phyloP scores from a whole-genome alignment of 2,797 vertebrate genomes.

The Chaetophractus vellerosus region DNA sequence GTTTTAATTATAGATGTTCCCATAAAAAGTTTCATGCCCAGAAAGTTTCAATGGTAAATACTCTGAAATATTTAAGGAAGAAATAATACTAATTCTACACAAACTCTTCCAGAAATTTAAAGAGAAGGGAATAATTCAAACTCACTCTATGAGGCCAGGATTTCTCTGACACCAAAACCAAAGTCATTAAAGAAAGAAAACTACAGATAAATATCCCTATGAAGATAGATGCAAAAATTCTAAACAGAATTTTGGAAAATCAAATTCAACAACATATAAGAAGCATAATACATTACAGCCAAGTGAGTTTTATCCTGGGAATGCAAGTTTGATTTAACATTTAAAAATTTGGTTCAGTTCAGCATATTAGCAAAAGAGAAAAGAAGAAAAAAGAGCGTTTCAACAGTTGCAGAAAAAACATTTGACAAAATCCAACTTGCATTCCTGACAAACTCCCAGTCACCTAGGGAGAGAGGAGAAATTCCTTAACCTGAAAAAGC shows the following conservation, averaged over 20 bases:
- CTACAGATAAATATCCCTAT: neutral
- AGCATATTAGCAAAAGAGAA: neutral
- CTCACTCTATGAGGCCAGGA: no score
- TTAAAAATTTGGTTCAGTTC: no score
- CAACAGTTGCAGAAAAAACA: neutral
- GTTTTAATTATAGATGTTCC: no score
- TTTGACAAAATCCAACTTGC: no score
- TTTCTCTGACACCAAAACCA: no score
- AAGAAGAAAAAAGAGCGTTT: neutral
- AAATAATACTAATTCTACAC: no score
- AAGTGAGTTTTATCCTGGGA: neutral
- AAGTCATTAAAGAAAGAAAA: neutral
- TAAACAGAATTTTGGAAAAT: neutral
- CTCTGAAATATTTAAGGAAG: no score
- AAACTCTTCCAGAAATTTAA: no score
- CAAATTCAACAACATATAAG: neutral
- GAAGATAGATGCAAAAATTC: neutral
- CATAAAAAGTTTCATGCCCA: no score
- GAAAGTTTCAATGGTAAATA: no score
- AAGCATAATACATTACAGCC: neutral
- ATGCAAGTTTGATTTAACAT: neutral
- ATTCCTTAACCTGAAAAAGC: no score
- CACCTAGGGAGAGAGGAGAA: neutral
- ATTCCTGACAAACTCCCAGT: neutral
- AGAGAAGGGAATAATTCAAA: no score